Conservation (phyloP, 2,888 invertebrate genomes). For the Pardosa pseudoannulata region DNA sequence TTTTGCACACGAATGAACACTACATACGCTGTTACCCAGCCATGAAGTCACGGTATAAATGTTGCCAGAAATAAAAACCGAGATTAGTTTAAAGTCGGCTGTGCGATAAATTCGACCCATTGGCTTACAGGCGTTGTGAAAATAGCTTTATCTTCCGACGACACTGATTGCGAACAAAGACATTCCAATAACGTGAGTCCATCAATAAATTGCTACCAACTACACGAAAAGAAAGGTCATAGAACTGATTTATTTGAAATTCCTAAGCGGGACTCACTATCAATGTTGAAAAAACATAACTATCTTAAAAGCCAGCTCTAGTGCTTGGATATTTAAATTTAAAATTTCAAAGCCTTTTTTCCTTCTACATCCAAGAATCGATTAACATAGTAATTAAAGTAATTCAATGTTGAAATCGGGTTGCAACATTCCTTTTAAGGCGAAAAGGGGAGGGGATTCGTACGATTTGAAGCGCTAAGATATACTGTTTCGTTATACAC, state of each 20-base stretch:
- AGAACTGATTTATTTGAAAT: background rate
- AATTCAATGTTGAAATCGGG: no score
- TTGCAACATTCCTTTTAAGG: no score
- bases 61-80: background rate
- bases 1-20: background rate
- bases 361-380: no score
- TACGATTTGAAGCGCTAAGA: no score
- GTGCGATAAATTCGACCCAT: background rate
- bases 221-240: background rate
- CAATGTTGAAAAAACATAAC: no score
- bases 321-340: no score
- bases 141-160: background rate
- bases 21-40: background rate
- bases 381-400: no score
- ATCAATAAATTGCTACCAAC: background rate
- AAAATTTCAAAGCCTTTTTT: no score
- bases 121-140: background rate
- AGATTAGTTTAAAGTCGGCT: background rate
- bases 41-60: background rate
- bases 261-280: no score
- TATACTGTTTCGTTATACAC: no score
- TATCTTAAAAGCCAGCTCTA: no score
- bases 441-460: no score
- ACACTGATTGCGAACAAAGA: background rate
- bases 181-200: background rate